Conservation (phyloP, 2,113 vertebrate genomes). For the Otocyon megalotis region DNA sequence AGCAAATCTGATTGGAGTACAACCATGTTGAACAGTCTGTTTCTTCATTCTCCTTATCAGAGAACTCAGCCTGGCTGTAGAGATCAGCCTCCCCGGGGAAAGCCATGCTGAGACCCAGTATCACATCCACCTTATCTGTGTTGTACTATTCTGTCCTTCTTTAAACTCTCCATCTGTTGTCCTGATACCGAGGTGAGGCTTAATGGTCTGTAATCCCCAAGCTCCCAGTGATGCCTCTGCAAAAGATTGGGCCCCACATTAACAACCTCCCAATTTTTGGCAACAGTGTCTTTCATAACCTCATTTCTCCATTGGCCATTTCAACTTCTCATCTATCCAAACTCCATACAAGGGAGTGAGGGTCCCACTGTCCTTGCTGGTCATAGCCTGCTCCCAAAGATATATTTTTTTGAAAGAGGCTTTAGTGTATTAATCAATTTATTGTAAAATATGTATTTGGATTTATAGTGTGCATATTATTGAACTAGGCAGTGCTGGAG, state of each 20-base stretch:
- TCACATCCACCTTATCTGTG: conserved; percentile 68
- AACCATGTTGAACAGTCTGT: conserved; percentile 35
- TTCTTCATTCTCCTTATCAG: conserved; percentile 77
- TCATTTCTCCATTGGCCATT: not conserved
- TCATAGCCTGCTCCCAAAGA: not conserved
- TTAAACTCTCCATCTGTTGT: conserved; percentile 66
- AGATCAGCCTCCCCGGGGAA: conserved; percentile 65
- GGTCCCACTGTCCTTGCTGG: not conserved
- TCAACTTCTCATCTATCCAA: not conserved
- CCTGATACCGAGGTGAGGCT: conserved; percentile 58
- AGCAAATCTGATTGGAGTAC: conserved; percentile 44
- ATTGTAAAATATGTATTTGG: conserved; percentile 7
- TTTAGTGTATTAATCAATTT: conserved; percentile 2
- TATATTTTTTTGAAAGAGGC: not conserved
- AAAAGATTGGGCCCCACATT: not conserved
- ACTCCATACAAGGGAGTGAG: not conserved
- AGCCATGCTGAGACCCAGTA: conserved; percentile 58
- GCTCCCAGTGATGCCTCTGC: conserved; percentile 57
- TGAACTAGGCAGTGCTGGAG: not conserved
- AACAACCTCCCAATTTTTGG: not conserved
- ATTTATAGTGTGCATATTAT: not conserved
- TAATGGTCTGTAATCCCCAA: conserved; percentile 57
- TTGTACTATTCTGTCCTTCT: conserved; percentile 72
- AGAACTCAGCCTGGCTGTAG: conserved; percentile 32
- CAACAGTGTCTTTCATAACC: not conserved